Base-by-base conservation (phyloP, 2,888 invertebrate genomes). In the Cryptus armator region DNA sequence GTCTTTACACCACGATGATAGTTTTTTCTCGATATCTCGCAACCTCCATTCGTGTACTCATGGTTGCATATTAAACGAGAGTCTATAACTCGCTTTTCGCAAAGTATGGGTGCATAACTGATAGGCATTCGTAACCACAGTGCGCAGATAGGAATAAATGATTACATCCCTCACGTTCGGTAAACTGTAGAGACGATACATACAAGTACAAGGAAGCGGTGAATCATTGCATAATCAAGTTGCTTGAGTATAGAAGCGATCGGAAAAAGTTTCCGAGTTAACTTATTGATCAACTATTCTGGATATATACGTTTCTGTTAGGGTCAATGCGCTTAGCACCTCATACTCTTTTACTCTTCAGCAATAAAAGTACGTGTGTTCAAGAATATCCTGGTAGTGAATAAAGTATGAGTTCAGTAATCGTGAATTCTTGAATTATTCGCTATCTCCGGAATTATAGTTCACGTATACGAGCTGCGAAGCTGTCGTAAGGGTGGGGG, bases 51-150 rank as follows among this genome's bases (percentile, higher is more conserved):
- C 44, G n/a, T 46, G 64, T 19, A 19, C 12, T 44, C 19, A 16
- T 44, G 37, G 71, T 59, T 53, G 68, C 29, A 68, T 78, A 74
- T 78, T 64, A 70, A 77, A 77, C 24, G 68, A 74, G 71, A 12
- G n/a, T 16, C 44, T 74, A 37, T 29, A 64, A 48, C 4, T 68
- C 9, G 64, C 51, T 29, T 81, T 74, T 77, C 72, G 32, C 67
- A 56, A 78, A 68, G 77, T 68, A 77, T 62, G 81, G 53, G 74
- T 70, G 74, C 84, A 78, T 78, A 74, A 62, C 75, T 51, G 56
- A 76, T 62, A 67, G 66, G 72, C 48, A 37, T 72, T 37, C 62
- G 72, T 59, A 66, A 64, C 75, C 43, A 62, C 12, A 32, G 46
- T 46, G 62, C 6, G 3, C 59, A 70, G 48, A 37, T 14, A 44